Percentiles rank a stretch among this genome's conserved stretches.
phyloP scores from a whole-genome alignment of 2,888 invertebrate genomes.

The Epinotia bilunana region DNA sequence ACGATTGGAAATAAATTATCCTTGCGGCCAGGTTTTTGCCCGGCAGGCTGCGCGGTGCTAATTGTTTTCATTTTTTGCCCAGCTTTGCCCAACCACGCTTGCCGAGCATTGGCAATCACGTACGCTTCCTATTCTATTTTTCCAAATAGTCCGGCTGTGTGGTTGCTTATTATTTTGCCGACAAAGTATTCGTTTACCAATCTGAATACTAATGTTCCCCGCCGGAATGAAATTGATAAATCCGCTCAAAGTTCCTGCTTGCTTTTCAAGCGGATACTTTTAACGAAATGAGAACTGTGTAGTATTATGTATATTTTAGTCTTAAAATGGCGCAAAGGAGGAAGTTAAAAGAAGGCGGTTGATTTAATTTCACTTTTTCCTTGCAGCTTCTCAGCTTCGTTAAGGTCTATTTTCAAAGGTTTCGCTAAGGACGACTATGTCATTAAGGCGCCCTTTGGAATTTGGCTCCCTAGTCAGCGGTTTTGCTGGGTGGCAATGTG shows the following conservation, averaged over 20 bases:
- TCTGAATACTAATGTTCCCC: constrained; percentile 2
- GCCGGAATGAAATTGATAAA: constrained; percentile 9
- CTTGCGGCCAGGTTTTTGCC: constrained; percentile 61
- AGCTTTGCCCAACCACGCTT: constrained; percentile 47
- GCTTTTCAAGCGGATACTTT: constrained; percentile 14
- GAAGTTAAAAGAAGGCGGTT: constrained; percentile 34
- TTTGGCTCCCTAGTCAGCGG: constrained; percentile 21
- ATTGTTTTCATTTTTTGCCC: constrained; percentile 70
- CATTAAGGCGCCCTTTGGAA: constrained; percentile 26
- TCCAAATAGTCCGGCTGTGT: constrained; percentile 15
- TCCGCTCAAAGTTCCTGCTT: background rate
- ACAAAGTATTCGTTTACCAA: constrained; percentile 28
- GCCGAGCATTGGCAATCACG: constrained; percentile 39
- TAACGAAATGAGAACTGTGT: constrained; percentile 8
- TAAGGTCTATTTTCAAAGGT: constrained; percentile 25
- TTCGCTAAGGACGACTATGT: constrained; percentile 14
- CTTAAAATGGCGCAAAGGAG: constrained; percentile 30
- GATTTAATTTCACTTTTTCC: constrained; percentile 38
- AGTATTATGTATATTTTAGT: constrained; percentile 30
- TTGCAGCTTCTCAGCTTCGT: constrained; percentile 31
- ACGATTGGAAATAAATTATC: constrained; percentile 75
- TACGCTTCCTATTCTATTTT: constrained; percentile 34
- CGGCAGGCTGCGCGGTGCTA: constrained; percentile 60
- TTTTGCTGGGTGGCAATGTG: constrained; percentile 20
- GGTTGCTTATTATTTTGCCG: constrained; percentile 29